Evolutionary conservation across 2,113 vertebrate genomes (phyloP), one percentile per base, ranked within the genome.

Genomic region (Etheostoma cragini): DNA sequence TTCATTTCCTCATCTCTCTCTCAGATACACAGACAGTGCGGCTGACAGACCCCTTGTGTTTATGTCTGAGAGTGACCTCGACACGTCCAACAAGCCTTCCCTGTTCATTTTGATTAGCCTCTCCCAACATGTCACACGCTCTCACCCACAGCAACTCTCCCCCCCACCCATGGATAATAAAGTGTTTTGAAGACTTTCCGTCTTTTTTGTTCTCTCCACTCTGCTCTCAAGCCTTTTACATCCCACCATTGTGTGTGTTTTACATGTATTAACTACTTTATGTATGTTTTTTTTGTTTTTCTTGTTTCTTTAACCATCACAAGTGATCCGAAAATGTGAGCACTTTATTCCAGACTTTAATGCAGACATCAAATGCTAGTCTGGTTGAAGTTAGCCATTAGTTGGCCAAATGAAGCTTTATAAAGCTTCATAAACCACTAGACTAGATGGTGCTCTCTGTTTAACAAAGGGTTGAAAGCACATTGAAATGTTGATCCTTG

Each of bases 51-150:
- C 26, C 30, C 30, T 57, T 60, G 52, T 42, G 57, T 35, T 33
- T 79, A 47, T 50, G 58, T 15, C 47, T 52, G 47, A 66, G 22
- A 76, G 66, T 70, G 72, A 76, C 76, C 77, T 78, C 71, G 63
- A 83, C 47, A 62, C 1, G 4, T 49, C 46, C 63, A 80, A 64
- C 26, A 42, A 65, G 63, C 56, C 76, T 60, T 74, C 76, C 58
- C 63, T 80, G 54, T 45, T 74, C 19, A 70, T 78, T 83, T 53
- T 65, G 30, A 81, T 74, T 80, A 64, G 53, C 13, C 38, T 76
- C 30, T 49, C 45, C n/a, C 45, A 66, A 19, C 6, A 33, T 7
- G 21, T 69, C 65, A 69, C 53, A 46, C 47, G 74, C 80, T 21
- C 35, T 74, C 58, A 52, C n/a, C 66, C 35, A 22, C 15, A 47